Base-by-base conservation (phyloP, 2,888 invertebrate species). In the Nezara viridula region DNA sequence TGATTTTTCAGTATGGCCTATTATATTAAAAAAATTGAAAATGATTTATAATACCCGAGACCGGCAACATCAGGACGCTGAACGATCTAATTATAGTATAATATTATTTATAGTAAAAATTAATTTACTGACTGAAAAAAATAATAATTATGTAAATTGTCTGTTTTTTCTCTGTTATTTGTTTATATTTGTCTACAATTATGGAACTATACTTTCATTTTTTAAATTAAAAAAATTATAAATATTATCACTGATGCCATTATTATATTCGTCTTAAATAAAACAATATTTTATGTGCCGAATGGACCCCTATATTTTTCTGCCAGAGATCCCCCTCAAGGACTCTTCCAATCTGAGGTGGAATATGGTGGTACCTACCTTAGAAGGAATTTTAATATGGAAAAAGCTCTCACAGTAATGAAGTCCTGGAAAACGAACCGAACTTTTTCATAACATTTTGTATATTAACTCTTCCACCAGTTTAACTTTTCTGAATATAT, bases 391-490 rank as follows among this genome's bases (percentile, higher is more conserved):
- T 73, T 73, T 73, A 73, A 73, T 73, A 73, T 73, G 37, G 66
- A 32, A 73, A 73, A 73, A 73, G 66, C 66, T 73, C 37, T 73
- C 37, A 27, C 19, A 37, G 66, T 73, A 73, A 73, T 73, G 66
- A 73, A 73, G 66, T 73, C 66, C 19, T 73, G 66, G 66, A 73
- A 73, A 73, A 73, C 66, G 66, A 73, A 73, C 66, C 66, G 66
- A 73, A 73, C 19, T 73, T 73, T 73, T 73, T 73, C 66, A 73
- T 73, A 73, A 73, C 66, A 73, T 73, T 73, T 73, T 73, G 32
- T 73, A 73, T 73, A 73, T 73, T 73, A 73, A 73, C 66, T 73
- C 66, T 73, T 73, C 66, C 66, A 73, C 66, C 66, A 73, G 66
- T 37, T 60, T 73, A 73, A 73, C 66, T 73, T 73, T 73, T 73